These are phyloP conservation scores for Thumatha senex DNA, from an alignment of 2,888 invertebrate genomes.

Conservation along the genomic window DNA sequence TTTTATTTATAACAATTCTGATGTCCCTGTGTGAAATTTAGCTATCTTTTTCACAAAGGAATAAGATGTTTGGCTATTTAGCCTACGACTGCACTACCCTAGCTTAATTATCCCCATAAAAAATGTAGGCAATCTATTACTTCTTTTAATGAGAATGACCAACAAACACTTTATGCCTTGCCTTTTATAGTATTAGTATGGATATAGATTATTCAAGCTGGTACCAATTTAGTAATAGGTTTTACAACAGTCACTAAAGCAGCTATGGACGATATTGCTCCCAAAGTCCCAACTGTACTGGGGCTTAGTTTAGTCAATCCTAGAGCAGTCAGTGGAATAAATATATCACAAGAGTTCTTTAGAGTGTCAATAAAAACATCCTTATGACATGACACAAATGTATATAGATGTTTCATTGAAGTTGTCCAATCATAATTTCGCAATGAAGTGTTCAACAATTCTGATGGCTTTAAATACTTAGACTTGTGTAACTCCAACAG, in stretches of 20 bases:
- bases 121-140: too few species aligned
- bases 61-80: too few species aligned
- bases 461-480: constrained; percentile 68
- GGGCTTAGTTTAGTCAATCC: constrained; percentile 91
- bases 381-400: constrained; percentile 71
- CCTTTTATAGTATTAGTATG: too few species aligned
- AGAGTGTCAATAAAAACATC: constrained; percentile 91
- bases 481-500: constrained; percentile 81
- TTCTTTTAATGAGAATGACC: too few species aligned
- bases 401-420: constrained; percentile 54
- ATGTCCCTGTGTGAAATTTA: too few species aligned
- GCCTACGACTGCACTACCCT: too few species aligned
- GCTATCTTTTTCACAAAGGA: too few species aligned
- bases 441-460: constrained; percentile 56
- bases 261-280: constrained; percentile 91
- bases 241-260: constrained; percentile 90
- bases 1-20: constrained; percentile 9
- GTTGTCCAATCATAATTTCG: constrained; percentile 48
- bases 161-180: too few species aligned
- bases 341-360: constrained; percentile 94
- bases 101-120: too few species aligned
- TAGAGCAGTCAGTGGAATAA: constrained; percentile 92
- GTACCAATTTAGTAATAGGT: constrained; percentile 90
- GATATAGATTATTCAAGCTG: constrained; percentile 57
- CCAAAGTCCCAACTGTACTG: constrained; percentile 89